Evolutionary conservation across 64 coral and sea anemone species (phyloP), one percentile per base, ranked within the genome.

Genomic region (Porites australiensis): DNA sequence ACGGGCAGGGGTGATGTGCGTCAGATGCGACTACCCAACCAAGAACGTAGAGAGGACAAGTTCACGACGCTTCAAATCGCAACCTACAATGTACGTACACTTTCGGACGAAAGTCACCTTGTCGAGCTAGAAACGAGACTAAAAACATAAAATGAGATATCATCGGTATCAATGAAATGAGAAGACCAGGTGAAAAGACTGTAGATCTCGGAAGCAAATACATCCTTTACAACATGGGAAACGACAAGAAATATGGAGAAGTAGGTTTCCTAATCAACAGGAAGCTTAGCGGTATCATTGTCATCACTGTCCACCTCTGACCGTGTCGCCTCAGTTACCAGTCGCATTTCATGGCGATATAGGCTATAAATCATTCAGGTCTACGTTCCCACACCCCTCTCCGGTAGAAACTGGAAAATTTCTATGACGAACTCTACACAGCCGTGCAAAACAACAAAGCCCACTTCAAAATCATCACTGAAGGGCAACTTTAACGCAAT

Each of bases 81-180:
- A 71, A 71, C 68, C 68, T 71, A 71, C 68, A 22, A 71, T 37
- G 68, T 22, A 8, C 0, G 4, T 27, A 71, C 68, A 22, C 68
- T 71, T 22, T 23, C 21, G 18, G 68, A 37, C n/a, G 68, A 71
- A 27, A 71, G 68, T 71, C 68, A 71, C 13, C 68, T 71, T 12
- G n/a, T 23, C n/a, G n/a, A 71, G 8, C 68, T 71, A 22, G 68
- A 71, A 71, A 71, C 5, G 68, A 71, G n/a, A 71, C 44, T 22
- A 27, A 71, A 22, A 71, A 71, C n/a, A 71, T 44, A n/a, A 22
- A 71, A 22, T 71, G 68, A 27, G 68, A 71, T 23, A 22, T 71
- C 68, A 71, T 22, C n/a, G 68, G 68, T 22, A 71, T 71, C 22
- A 71, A 27, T 71, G 68, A 37, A 71, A 71, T 71, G 68, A 6